A percentile compares a stretch with the other conserved stretches of the same genome.
These are phyloP conservation scores for Drosophila yooni DNA, from an alignment of 2,888 invertebrate genomes.

Conservation along the genomic window DNA sequence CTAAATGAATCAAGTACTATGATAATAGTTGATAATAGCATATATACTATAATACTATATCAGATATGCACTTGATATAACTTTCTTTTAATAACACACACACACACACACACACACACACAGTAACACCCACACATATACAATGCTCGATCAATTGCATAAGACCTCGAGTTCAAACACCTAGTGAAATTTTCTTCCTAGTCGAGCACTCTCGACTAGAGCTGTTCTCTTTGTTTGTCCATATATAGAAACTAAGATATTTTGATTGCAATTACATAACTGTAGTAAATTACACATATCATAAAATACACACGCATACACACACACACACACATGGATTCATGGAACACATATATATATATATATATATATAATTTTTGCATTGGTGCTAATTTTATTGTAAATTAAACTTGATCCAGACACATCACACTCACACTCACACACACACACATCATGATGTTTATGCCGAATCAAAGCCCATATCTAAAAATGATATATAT, in stretches of 20 bases:
- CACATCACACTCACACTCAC: conserved; percentile 11
- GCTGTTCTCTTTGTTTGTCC: background rate
- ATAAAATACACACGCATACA: conserved; percentile 35
- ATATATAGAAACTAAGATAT: conserved; percentile 22
- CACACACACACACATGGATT: conserved; percentile 7
- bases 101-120: conserved; percentile 2
- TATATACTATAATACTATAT: conserved; percentile 2
- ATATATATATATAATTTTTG: conserved; percentile 37
- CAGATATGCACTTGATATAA: conserved; percentile 15
- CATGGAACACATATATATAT: conserved; percentile 7
- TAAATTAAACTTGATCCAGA: conserved; percentile 48
- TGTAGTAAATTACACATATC: conserved; percentile 70
- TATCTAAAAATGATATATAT: conserved; percentile 26
- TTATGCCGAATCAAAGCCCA: conserved; percentile 54
- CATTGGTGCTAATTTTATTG: conserved; percentile 75
- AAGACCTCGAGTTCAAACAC: conserved; percentile 21
- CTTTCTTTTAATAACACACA: conserved; percentile 6
- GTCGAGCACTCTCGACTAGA: background rate
- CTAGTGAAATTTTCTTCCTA: conserved; percentile 25
- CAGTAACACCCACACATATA: background rate
- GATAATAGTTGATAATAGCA: conserved; percentile 9
- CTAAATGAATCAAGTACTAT: conserved; percentile 42
- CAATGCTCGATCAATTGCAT: too few relatives aligned
- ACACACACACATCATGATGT: conserved; percentile 16
- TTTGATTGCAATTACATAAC: conserved; percentile 42